Conservation (phyloP, 2,113 vertebrate genomes). For the Aegotheles bennettii region DNA sequence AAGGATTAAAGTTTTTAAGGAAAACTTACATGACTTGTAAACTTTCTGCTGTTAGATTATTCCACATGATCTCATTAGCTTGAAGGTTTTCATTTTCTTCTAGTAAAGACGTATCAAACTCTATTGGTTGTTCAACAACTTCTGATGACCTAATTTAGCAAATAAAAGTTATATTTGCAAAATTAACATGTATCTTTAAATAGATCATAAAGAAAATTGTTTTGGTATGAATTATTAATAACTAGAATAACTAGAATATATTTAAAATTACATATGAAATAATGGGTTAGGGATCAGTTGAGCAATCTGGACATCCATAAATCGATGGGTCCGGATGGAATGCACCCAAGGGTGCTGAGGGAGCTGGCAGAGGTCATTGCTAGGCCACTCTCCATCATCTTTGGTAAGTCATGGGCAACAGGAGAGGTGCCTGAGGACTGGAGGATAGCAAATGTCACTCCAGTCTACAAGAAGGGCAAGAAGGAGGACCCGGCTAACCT, state of each 20-base stretch:
- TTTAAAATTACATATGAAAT: background rate
- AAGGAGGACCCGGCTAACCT: too few species aligned
- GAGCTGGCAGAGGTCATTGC: too few species aligned
- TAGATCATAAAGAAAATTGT: background rate
- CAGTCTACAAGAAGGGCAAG: too few species aligned
- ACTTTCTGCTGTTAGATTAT: conserved; percentile 88
- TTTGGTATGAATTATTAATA: background rate
- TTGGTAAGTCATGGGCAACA: too few species aligned
- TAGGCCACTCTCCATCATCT: too few species aligned
- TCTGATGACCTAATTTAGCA: conserved; percentile 76
- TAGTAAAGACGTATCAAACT: conserved; percentile 83
- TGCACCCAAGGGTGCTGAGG: too few species aligned
- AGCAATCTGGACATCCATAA: too few species aligned
- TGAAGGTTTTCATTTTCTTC: conserved; percentile 89
- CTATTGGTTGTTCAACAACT: conserved; percentile 78
- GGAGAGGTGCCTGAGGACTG: too few species aligned
- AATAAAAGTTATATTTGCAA: background rate
- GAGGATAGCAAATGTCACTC: too few species aligned
- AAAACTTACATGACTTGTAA: conserved; percentile 84
- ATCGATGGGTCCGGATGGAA: too few species aligned
- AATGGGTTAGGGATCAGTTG: too few species aligned
- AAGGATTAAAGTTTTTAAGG: background rate
- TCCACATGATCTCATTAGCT: conserved; percentile 91
- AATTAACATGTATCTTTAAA: background rate
- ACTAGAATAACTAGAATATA: conserved; percentile 19